These are phyloP conservation scores for Columba janthina DNA, from an alignment of 2,113 vertebrate genomes.

Conservation along the genomic window DNA sequence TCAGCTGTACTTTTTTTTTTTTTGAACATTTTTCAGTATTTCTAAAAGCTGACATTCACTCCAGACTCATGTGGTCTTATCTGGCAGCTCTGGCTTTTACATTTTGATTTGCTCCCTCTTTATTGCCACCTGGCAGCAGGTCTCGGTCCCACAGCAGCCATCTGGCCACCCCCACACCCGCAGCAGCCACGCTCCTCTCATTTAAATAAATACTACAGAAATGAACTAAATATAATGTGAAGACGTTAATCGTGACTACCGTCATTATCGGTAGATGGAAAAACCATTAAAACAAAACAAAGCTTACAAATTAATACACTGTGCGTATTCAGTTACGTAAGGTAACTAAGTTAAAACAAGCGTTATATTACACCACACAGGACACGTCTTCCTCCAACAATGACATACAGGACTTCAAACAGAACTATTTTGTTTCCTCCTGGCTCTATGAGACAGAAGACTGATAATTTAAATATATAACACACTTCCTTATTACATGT, in stretches of 20 bases:
- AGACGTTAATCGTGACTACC: neutral
- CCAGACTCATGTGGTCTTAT: neutral
- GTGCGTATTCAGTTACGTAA: neutral
- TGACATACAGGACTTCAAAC: neutral
- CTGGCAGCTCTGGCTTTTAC: neutral
- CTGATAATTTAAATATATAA: neutral
- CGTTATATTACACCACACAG: neutral
- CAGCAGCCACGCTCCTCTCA: neutral
- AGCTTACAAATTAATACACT: neutral
- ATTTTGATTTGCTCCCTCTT: neutral
- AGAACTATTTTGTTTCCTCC: slow-evolving; percentile 16
- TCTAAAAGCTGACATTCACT: neutral
- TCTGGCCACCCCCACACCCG: neutral
- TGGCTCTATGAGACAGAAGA: neutral
- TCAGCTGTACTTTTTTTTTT: neutral
- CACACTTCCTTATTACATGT: neutral
- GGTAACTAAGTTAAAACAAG: neutral
- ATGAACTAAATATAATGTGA: neutral
- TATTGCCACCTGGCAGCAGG: neutral
- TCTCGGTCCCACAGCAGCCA: neutral
- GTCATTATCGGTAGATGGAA: neutral
- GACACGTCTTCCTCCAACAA: neutral
- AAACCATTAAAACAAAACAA: slow-evolving; percentile 5
- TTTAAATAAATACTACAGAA: slow-evolving; percentile 27
- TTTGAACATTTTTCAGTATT: neutral